Percentiles rank a stretch among this genome's conserved stretches.
These are phyloP conservation scores for Xenops minutus DNA, from an alignment of 2,797 vertebrate genomes.

Conservation along the genomic window DNA sequence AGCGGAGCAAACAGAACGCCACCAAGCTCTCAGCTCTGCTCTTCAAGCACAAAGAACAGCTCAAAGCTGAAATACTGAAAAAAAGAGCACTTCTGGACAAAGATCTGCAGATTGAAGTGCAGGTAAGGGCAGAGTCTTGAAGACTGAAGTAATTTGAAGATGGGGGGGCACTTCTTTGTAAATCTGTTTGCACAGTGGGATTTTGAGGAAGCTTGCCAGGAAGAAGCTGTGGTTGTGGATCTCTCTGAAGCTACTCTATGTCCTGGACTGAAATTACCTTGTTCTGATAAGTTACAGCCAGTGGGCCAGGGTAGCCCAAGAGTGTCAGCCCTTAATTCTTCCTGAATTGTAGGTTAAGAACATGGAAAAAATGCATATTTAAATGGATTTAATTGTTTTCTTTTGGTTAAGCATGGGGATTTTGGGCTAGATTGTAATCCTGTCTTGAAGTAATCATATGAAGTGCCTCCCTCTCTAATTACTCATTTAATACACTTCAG, in stretches of 20 bases:
- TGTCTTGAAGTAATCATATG: background rate
- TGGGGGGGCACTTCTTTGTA: background rate
- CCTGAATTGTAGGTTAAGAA: background rate
- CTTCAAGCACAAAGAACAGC: conserved; percentile 94
- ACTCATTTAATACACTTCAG: conserved; percentile 71
- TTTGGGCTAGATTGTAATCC: background rate
- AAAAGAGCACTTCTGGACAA: conserved; percentile 95
- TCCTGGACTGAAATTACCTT: background rate
- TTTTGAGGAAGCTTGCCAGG: background rate
- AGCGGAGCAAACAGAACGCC: conserved; percentile 89
- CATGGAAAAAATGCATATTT: background rate
- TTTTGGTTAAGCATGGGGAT: background rate
- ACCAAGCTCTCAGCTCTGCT: conserved; percentile 91
- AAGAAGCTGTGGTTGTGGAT: background rate
- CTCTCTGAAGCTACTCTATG: background rate
- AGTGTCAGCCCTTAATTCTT: background rate
- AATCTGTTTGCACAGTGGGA: background rate
- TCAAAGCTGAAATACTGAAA: conserved; percentile 94
- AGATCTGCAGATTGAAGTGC: conserved; percentile 92
- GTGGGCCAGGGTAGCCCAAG: background rate
- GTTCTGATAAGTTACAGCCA: background rate
- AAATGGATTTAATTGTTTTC: background rate
- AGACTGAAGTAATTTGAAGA: background rate
- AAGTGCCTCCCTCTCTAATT: conserved; percentile 17
- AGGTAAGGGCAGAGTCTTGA: conserved; percentile 76